A percentile compares a stretch with the other conserved stretches of the same genome.
Conservation (phyloP, 2,113 vertebrate genomes). For the Egretta garzetta region DNA sequence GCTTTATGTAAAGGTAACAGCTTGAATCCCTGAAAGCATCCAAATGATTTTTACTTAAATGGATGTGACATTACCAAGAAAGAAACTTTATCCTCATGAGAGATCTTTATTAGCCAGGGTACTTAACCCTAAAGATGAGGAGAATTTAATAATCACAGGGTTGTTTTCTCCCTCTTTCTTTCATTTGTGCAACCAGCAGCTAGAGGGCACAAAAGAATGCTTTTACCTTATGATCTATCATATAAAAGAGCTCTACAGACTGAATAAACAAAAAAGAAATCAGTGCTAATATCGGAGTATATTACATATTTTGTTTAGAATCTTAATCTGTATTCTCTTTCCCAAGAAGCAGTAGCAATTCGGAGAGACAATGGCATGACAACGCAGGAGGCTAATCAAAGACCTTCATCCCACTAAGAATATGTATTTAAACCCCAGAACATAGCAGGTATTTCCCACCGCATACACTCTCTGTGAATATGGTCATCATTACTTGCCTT, state of each 20-base stretch:
- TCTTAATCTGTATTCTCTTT: background rate
- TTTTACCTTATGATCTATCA: slow-evolving; percentile 73
- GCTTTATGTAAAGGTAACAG: slow-evolving; percentile 59
- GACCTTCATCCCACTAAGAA: slow-evolving; percentile 35
- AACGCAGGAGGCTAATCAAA: background rate
- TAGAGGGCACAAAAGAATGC: slow-evolving; percentile 86
- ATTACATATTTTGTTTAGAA: background rate
- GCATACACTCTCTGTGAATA: background rate
- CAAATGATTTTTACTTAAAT: slow-evolving; percentile 65
- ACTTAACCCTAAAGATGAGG: slow-evolving; percentile 68
- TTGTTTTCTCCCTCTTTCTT: slow-evolving; percentile 68
- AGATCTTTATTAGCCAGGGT: slow-evolving; percentile 55
- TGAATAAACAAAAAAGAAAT: slow-evolving; percentile 61
- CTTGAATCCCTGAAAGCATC: slow-evolving; percentile 59
- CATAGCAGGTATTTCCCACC: background rate
- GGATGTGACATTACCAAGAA: slow-evolving; percentile 61
- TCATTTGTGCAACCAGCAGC: slow-evolving; percentile 77
- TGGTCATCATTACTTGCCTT: slow-evolving; percentile 32
- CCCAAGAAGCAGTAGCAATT: background rate
- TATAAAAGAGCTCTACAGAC: slow-evolving; percentile 37
- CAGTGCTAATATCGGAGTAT: background rate
- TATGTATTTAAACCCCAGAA: slow-evolving; percentile 25
- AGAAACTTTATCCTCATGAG: slow-evolving; percentile 55
- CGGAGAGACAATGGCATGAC: background rate
- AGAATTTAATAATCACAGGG: slow-evolving; percentile 72